Conservation (phyloP, 1,140 invertebrate genomes). For the Dendroctonus valens region DNA sequence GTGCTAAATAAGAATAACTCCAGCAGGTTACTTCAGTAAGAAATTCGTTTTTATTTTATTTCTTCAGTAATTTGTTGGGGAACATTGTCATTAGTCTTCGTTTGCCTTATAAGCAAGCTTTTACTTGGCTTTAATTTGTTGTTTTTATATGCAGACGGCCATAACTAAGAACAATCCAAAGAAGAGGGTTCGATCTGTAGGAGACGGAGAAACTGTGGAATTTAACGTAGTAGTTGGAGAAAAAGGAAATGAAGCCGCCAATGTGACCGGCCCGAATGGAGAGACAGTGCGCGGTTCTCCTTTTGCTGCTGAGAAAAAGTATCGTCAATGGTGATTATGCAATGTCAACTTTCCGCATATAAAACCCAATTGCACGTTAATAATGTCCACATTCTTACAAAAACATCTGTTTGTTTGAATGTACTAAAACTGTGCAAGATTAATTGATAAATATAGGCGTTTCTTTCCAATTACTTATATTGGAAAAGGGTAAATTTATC, state of each 20-base stretch:
- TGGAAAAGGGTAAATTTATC: constrained; percentile 30
- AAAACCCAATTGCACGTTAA: constrained; percentile 10
- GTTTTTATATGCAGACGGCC: constrained; percentile 64
- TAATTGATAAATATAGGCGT: constrained; percentile 27
- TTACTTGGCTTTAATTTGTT: background rate
- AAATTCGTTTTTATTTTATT: constrained; percentile 17
- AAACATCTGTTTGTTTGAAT: constrained; percentile 19
- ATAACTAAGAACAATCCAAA: constrained; percentile 97
- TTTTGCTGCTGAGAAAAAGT: constrained; percentile 91
- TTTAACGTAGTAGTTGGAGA: constrained; percentile 99
- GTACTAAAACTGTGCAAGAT: constrained; percentile 28
- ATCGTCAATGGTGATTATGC: constrained; percentile 64
- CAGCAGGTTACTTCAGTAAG: constrained; percentile 26
- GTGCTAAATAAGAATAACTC: constrained; percentile 49
- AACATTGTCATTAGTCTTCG: constrained; percentile 36
- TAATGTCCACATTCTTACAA: constrained; percentile 31
- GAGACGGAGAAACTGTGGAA: constrained; percentile 97
- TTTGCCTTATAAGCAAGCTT: constrained; percentile 1
- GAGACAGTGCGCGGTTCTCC: constrained; percentile 92
- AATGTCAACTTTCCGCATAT: background rate
- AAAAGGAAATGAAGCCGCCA: constrained; percentile 96
- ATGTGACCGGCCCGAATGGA: constrained; percentile 93
- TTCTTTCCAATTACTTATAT: constrained; percentile 21
- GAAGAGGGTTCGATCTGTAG: constrained; percentile 96
- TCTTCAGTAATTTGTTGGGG: constrained; percentile 39